These are phyloP conservation scores for Metopia argyrocephala DNA, from an alignment of 2,888 invertebrate species.

Conservation along the genomic window DNA sequence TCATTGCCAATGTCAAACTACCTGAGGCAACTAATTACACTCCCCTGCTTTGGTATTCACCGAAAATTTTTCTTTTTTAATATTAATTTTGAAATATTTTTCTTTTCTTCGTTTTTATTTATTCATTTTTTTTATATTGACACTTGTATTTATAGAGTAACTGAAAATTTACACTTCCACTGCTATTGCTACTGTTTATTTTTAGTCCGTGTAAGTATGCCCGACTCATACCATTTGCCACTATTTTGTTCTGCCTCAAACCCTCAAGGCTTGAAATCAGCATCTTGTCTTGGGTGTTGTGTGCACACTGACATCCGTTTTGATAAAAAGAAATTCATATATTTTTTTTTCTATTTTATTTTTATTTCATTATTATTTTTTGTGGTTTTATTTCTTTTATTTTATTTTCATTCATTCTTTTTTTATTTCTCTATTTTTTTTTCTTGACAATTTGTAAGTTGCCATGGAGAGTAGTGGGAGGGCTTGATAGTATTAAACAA, in stretches of 20 bases:
- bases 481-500: slow-evolving; percentile 52
- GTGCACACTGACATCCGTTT: slow-evolving; percentile 74
- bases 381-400: slow-evolving; percentile 43
- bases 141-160: neutral
- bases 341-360: slow-evolving; percentile 38
- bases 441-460: slow-evolving; percentile 59
- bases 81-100: neutral
- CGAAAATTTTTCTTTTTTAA: neutral
- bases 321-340: slow-evolving; percentile 74
- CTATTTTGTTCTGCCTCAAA: slow-evolving; percentile 49
- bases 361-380: slow-evolving; percentile 49
- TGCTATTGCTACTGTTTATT: neutral
- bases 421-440: slow-evolving; percentile 41
- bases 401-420: slow-evolving; percentile 24
- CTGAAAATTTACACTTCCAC: neutral
- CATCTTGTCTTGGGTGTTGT: slow-evolving; percentile 64
- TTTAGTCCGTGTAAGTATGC: neutral
- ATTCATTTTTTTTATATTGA: neutral
- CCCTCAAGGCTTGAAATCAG: slow-evolving; percentile 46
- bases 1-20: neutral
- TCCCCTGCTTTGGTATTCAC: neutral
- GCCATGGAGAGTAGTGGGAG: slow-evolving; percentile 38
- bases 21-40: neutral
- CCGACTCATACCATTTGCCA: slow-evolving; percentile 16
- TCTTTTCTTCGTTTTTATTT: slow-evolving; percentile 16